Conservation (phyloP, 2,888 invertebrate species). For the Nowickia ferox region DNA sequence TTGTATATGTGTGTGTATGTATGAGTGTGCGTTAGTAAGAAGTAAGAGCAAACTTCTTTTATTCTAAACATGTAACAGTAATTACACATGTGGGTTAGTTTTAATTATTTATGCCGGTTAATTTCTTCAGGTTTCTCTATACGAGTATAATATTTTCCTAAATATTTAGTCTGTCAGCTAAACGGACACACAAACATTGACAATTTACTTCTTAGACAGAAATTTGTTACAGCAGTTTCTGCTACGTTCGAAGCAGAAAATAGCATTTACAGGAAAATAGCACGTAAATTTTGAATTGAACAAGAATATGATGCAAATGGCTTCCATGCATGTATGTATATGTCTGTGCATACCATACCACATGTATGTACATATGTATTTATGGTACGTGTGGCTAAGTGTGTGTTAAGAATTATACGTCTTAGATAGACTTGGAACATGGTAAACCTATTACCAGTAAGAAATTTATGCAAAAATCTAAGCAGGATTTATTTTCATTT, state of each 20-base stretch:
- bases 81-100: background rate
- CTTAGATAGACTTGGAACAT: conserved; percentile 7
- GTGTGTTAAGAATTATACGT: conserved; percentile 22
- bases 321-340: background rate
- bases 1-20: background rate
- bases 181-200: conserved; percentile 11
- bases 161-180: background rate
- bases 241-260: background rate
- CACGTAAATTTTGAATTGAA: conserved; percentile 45
- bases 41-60: background rate
- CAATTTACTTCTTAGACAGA: conserved; percentile 28
- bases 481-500: conserved; percentile 48
- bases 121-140: background rate
- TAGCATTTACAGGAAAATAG: conserved; percentile 17
- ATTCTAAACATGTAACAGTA: background rate
- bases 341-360: background rate
- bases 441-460: conserved; percentile 31
- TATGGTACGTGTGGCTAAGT: background rate
- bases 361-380: background rate
- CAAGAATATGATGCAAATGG: conserved; percentile 38
- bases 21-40: too few relatives aligned
- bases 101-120: background rate
- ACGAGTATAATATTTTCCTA: conserved; percentile 2
- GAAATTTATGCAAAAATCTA: conserved; percentile 47
- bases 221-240: conserved; percentile 34